Base-by-base conservation (phyloP, 2,888 invertebrate species). In the Hirtodrosophila trivittata region DNA sequence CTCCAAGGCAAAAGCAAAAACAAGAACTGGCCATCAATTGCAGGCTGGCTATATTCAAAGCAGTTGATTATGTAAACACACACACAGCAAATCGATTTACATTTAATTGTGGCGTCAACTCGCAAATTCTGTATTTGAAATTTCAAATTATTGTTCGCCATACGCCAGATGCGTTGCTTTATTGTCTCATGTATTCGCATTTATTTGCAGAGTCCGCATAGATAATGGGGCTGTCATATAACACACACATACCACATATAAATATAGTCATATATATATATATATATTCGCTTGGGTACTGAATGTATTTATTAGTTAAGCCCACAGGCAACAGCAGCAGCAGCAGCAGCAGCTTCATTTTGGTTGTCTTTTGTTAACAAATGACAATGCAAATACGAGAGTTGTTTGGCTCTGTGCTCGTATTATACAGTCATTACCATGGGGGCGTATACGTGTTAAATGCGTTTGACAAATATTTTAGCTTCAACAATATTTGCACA, bases 401-500 rank as follows among this genome's bases (percentile, higher is more conserved):
- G 18, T 35, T 77, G 80, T 78, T 82, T 78, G 69, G 46, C 74
- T 51, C 42, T 18, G 7, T 16, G 39, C 69, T 60, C 41, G 69
- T 47, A 75, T 77, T 85, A 85, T 77, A 67, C 76, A 85, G 86
- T 83, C 83, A 77, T 77, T 77, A 85, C 76, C 86, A 77, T 77
- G 86, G 77, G 77, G 77, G 77, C 77, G 77, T 82, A 85, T 77
- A 77, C 77, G 77, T 77, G 77, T 77, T 77, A 85, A 77, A 81
- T 81, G 77, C 68, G 77, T 60, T 77, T 56, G 66, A 74, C 82
- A 77, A 77, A 77, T 81, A 77, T 77, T 77, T 70, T 63, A 60
- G 72, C 76, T 60, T 42, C 49, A 37, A 75, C 76, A 72, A 72
- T 71, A 72, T 72, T 72, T 72, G 30, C 72, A 66, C 72, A 72